A percentile compares a stretch with the other conserved stretches of the same genome.
Evolutionary conservation across 2,113 vertebrate species (phyloP).

Genomic region (Anguilla japonica): DNA sequence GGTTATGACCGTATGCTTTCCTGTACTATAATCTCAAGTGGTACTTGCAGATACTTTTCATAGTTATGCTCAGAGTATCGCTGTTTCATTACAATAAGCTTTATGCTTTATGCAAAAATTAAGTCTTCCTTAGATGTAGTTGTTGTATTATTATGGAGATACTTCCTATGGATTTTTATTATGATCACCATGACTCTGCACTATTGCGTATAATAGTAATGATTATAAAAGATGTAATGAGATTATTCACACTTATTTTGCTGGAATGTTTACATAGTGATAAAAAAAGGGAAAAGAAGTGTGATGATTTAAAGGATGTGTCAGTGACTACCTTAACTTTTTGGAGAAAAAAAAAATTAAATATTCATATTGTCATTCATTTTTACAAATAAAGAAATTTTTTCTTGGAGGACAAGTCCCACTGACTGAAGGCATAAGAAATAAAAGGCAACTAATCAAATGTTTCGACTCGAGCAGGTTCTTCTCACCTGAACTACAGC

Average conservation of each 20-base stretch:
- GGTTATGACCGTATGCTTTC: too few relatives aligned
- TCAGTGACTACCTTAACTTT: background rate
- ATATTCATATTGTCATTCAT: background rate
- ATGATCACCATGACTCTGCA: background rate
- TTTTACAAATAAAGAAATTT: constrained; percentile 7
- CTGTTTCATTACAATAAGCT: too few relatives aligned
- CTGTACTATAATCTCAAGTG: too few relatives aligned
- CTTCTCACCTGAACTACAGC: background rate
- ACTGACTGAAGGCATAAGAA: background rate
- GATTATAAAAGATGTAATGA: background rate
- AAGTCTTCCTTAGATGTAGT: background rate
- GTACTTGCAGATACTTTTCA: too few relatives aligned
- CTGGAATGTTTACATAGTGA: background rate
- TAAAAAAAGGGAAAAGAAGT: background rate
- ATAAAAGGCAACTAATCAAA: background rate
- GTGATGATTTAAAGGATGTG: background rate
- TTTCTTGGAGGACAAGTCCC: background rate
- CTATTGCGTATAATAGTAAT: background rate
- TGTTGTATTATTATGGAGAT: background rate
- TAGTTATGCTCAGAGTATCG: too few relatives aligned
- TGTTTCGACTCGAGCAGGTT: background rate
- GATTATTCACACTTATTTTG: background rate
- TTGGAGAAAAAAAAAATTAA: background rate
- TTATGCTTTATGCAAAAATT: background rate
- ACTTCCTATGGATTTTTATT: background rate